Conservation (phyloP, 2,113 vertebrate genomes). For the Thalassoma bifasciatum region DNA sequence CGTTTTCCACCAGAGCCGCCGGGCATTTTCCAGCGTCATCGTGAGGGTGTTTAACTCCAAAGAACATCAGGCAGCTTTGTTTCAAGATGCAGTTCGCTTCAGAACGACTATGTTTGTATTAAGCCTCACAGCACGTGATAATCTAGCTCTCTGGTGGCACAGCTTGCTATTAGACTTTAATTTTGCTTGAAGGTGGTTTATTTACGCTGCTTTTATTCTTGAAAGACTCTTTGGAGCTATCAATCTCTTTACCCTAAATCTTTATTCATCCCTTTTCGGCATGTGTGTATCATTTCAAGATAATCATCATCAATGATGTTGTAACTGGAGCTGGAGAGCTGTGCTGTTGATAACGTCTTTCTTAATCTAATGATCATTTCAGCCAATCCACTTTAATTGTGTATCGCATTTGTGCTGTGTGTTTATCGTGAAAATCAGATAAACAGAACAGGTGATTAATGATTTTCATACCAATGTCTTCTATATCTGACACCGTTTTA, state of each 20-base stretch:
- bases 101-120: constrained; percentile 71
- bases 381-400: constrained; percentile 58
- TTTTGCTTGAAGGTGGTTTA: constrained; percentile 61
- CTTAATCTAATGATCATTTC: constrained; percentile 61
- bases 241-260: constrained; percentile 32
- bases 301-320: constrained; percentile 57
- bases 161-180: constrained; percentile 64
- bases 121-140: constrained; percentile 58
- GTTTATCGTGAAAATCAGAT: constrained; percentile 60
- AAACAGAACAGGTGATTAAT: constrained; percentile 41
- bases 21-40: constrained; percentile 63
- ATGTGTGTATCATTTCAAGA: constrained; percentile 43
- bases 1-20: constrained; percentile 67
- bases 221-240: constrained; percentile 40
- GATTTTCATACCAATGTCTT: constrained; percentile 40
- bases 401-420: constrained; percentile 42
- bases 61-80: constrained; percentile 74
- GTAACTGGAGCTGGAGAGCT: constrained; percentile 53
- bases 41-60: constrained; percentile 73
- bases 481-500: constrained; percentile 52
- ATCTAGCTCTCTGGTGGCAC: constrained; percentile 49
- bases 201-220: constrained; percentile 63
- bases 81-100: constrained; percentile 61
- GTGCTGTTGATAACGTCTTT: constrained; percentile 43
- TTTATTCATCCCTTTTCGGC: constrained; percentile 8